phyloP scores from a whole-genome alignment of 2,113 vertebrate genomes.

The Halcyon malimbica region DNA sequence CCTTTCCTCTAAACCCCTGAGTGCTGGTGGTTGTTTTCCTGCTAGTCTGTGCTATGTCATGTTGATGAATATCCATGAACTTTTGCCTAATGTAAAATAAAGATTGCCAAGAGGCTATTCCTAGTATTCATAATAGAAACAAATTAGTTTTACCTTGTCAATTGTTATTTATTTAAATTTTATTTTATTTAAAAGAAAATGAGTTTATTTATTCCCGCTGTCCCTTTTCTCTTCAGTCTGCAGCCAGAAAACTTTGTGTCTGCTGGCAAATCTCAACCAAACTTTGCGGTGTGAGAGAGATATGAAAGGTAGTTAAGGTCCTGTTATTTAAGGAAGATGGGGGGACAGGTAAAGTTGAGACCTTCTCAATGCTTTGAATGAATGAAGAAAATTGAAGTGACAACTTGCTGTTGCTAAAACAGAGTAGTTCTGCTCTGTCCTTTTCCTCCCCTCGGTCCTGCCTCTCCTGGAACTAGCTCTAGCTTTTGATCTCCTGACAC shows the following conservation, averaged over 20 bases:
- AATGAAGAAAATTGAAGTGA: neutral
- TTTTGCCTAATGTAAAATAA: neutral
- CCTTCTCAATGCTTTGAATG: neutral
- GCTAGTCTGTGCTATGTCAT: accelerated
- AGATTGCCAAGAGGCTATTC: neutral
- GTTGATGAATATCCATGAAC: neutral
- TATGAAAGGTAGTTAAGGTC: neutral
- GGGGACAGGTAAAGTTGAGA: neutral
- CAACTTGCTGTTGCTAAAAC: neutral
- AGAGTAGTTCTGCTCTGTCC: neutral
- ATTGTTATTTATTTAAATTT: neutral
- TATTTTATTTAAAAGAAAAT: neutral
- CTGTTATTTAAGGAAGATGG: neutral
- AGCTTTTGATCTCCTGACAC: neutral
- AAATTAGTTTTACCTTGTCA: neutral
- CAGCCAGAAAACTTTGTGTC: neutral
- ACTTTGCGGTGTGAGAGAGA: neutral
- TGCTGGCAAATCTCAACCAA: neutral
- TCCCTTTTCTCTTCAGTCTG: neutral
- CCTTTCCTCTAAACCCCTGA: neutral
- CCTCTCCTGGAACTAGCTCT: neutral
- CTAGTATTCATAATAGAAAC: neutral
- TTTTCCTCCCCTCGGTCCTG: neutral
- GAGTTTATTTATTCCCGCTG: neutral
- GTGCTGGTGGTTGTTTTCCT: neutral